phyloP scores from a whole-genome alignment of 2,888 invertebrate species.

The Clepsis dumicolana region DNA sequence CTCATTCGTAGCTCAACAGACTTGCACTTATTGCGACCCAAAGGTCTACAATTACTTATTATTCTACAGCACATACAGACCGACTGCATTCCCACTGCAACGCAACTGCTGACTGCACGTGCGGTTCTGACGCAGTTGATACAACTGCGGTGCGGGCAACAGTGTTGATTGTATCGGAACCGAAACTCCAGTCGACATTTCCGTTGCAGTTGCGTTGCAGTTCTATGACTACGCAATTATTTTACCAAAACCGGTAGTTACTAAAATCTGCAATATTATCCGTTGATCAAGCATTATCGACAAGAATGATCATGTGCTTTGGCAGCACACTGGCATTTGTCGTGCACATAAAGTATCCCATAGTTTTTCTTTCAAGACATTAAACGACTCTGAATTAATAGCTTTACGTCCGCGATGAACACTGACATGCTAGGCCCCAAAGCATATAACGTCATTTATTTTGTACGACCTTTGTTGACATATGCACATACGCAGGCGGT shows the following conservation, averaged over 20 bases:
- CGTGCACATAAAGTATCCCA: too few relatives aligned
- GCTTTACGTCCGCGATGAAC: not conserved
- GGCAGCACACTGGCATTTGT: too few relatives aligned
- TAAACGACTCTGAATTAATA: too few relatives aligned
- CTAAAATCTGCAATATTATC: too few relatives aligned
- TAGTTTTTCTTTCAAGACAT: too few relatives aligned
- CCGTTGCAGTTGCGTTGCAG: too few relatives aligned
- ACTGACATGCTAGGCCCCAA: not conserved
- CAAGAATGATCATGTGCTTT: too few relatives aligned
- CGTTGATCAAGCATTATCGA: too few relatives aligned
- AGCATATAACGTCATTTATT: too few relatives aligned
- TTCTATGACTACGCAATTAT: too few relatives aligned
- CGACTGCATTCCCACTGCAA: not conserved
- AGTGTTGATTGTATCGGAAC: not conserved
- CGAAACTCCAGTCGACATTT: too few relatives aligned
- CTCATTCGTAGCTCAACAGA: not conserved
- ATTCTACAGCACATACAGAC: not conserved
- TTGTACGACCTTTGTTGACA: not conserved
- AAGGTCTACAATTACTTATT: not conserved
- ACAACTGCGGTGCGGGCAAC: not conserved
- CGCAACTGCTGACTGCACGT: not conserved
- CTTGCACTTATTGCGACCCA: not conserved
- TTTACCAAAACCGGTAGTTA: too few relatives aligned
- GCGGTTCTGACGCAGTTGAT: not conserved
- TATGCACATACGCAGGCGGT: constrained; percentile 75